Conservation (phyloP, 1,140 invertebrate species). For the Akabosia matsudoensis region DNA sequence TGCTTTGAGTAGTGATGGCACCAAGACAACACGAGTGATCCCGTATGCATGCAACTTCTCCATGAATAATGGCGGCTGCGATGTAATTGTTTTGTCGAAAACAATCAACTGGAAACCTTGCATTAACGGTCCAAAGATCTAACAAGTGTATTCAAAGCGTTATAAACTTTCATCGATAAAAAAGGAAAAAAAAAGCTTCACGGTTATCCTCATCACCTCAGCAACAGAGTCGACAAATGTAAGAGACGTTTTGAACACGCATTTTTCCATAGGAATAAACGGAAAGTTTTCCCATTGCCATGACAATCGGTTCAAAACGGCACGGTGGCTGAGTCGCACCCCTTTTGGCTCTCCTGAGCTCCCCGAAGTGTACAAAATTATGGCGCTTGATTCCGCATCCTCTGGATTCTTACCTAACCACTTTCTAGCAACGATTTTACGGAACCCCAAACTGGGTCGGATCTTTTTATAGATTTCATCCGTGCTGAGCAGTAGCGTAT, state of each 20-base stretch:
- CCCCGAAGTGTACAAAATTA: conserved; percentile 87
- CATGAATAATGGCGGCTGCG: conserved; percentile 70
- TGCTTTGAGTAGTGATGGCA: conserved; percentile 74
- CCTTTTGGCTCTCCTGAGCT: conserved; percentile 91
- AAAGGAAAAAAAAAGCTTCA: background rate
- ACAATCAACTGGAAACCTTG: conserved; percentile 66
- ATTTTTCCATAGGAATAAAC: conserved; percentile 63
- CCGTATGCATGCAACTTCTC: conserved; percentile 63
- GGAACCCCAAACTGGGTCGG: too few relatives aligned
- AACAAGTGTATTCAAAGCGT: too few relatives aligned
- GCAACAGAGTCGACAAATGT: conserved; percentile 83
- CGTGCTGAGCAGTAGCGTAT: background rate
- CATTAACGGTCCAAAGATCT: conserved; percentile 75
- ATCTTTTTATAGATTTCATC: too few relatives aligned
- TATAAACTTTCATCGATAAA: too few relatives aligned
- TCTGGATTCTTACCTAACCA: too few relatives aligned
- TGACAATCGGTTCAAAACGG: conserved; percentile 70
- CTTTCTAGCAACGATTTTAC: too few relatives aligned
- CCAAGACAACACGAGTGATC: conserved; percentile 73
- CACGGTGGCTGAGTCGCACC: conserved; percentile 76
- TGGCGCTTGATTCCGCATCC: conserved; percentile 57
- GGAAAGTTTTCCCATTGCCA: conserved; percentile 82
- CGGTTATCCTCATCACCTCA: conserved; percentile 54
- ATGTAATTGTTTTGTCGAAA: conserved; percentile 65
- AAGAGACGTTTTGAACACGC: conserved; percentile 81